These are phyloP conservation scores for Rostratula benghalensis DNA, from an alignment of 2,113 vertebrate species.

Conservation along the genomic window DNA sequence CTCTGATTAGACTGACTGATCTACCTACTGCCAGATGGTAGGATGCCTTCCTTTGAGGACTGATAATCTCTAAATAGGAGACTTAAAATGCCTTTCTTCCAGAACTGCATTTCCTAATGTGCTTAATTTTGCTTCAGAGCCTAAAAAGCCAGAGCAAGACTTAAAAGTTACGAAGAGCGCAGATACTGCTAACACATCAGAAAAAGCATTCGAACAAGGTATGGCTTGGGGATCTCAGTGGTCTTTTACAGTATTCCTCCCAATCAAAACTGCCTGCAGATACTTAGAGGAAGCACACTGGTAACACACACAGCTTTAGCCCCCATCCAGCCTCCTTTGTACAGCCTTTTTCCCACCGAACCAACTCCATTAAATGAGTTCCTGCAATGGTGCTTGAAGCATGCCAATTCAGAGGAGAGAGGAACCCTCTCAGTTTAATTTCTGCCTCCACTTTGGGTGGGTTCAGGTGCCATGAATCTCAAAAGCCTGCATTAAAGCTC, in stretches of 20 bases:
- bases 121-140: slow-evolving; percentile 28
- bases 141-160: slow-evolving; percentile 43
- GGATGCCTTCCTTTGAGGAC: background rate
- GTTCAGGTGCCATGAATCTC: background rate
- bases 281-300: background rate
- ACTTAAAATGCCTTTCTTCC: background rate
- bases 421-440: background rate
- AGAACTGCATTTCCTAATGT: background rate
- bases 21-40: background rate
- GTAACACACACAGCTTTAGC: background rate
- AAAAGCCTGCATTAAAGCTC: background rate
- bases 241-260: background rate
- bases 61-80: background rate
- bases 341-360: background rate
- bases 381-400: background rate
- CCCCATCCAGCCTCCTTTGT: background rate
- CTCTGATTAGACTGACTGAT: background rate
- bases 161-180: background rate
- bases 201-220: slow-evolving; percentile 8
- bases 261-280: background rate
- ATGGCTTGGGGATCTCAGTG: background rate
- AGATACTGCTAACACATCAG: rapidly evolving
- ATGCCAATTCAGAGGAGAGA: background rate
- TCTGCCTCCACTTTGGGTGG: background rate
- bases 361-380: rapidly evolving